Evolutionary conservation across 1,140 invertebrate species (phyloP).

Genomic region (Stegodyphus mimosarum): DNA sequence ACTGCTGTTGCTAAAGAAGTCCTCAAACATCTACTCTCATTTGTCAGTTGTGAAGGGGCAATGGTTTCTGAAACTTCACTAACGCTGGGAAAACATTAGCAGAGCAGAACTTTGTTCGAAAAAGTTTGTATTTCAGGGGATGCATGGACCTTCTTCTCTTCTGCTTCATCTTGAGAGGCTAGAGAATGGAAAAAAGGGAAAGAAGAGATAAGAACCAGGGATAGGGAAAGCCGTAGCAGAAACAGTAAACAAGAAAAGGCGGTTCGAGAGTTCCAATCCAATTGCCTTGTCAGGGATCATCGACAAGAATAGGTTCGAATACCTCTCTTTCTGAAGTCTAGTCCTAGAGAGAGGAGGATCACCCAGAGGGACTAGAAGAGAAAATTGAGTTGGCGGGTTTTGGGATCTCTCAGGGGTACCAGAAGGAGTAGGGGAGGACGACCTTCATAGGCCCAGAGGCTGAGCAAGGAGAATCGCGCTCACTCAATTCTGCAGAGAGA

Average conservation of each 20-base stretch:
- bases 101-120: too few relatives aligned
- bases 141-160: too few relatives aligned
- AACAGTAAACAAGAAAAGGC: slow-evolving; percentile 49
- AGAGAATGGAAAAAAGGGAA: too few relatives aligned
- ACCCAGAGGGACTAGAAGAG: slow-evolving; percentile 28
- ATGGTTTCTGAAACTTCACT: too few relatives aligned
- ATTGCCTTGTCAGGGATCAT: slow-evolving; percentile 40
- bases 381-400: slow-evolving; percentile 54
- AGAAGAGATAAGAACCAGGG: slow-evolving; percentile 4
- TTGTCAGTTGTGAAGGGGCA: too few relatives aligned
- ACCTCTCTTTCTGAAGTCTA: background rate
- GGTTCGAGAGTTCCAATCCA: slow-evolving; percentile 42
- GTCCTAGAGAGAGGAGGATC: background rate
- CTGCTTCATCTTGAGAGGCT: background rate
- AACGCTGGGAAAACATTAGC: too few relatives aligned
- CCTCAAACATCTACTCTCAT: too few relatives aligned
- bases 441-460: background rate
- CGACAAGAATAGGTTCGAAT: slow-evolving; percentile 16
- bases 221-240: slow-evolving; percentile 5
- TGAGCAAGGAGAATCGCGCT: slow-evolving; percentile 1
- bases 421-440: slow-evolving; percentile 6
- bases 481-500: slow-evolving; percentile 4
- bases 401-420: background rate
- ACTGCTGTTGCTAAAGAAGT: too few relatives aligned
- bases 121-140: too few relatives aligned